Evolutionary conservation across 2,113 vertebrate species (phyloP), one percentile per base, ranked within the genome.

Genomic region (Pholis gunnellus): DNA sequence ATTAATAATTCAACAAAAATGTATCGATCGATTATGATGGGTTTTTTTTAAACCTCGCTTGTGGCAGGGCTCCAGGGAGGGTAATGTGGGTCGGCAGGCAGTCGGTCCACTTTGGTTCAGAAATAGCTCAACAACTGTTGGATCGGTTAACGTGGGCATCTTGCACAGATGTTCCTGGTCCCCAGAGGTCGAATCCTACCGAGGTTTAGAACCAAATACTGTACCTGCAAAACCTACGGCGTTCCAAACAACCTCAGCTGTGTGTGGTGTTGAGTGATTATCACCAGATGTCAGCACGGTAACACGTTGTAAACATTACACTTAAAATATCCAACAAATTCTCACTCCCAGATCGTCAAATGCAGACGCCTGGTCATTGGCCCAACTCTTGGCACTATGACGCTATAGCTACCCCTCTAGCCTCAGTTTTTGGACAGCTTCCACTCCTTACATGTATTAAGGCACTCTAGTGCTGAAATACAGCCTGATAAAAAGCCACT

Each of bases 21-120:
- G 15, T 31, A 34, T n/a, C 2, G 7, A 73, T 61, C 0, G 13
- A 8, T 25, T 10, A 13, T 25, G 18, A n/a, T 46, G 38, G 7
- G 9, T 50, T 50, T 52, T 46, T 68, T 68, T 66, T 42, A 4
- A 34, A 69, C 67, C 44, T 17, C 22, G 1, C 46, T 7, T 2
- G 48, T 50, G 48, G 20, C 31, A n/a, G 13, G 3, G 20, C 31
- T 54, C 20, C 11, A 17, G 48, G 20, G 48, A 70, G 13, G 20
- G 11, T 9, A 9, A 54, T 17, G 48, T 54, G 48, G 68, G 68
- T 70, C 67, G 3, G 18, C 42, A 48, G 14, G 25, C 42, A n/a
- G 42, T 46, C 44, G 17, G 9, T 70, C 68, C 48, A 15, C 68
- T 70, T 52, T 70, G 48, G 14, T 38, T 52, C 50, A 71, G 50